These are phyloP conservation scores for Nowickia ferox DNA, from an alignment of 2,888 invertebrate genomes.

Conservation along the genomic window DNA sequence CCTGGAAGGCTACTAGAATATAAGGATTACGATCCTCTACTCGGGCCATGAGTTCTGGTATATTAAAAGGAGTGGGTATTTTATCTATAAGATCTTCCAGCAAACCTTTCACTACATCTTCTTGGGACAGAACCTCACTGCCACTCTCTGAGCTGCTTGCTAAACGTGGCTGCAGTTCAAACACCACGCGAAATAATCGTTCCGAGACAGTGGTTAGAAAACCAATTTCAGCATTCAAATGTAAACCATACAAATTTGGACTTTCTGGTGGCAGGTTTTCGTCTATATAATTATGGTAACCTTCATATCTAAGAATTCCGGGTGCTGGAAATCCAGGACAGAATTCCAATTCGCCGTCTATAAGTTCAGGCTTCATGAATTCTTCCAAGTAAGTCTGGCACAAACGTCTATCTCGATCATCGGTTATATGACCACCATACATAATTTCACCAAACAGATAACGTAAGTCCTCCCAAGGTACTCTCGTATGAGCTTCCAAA, in stretches of 20 bases:
- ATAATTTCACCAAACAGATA: conserved; percentile 98
- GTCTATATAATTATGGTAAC: conserved; percentile 95
- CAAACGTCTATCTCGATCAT: conserved; percentile 96
- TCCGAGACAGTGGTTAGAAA: conserved; percentile 94
- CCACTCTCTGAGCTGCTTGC: conserved; percentile 87
- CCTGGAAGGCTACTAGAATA: conserved; percentile 95
- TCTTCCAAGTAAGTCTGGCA: conserved; percentile 94
- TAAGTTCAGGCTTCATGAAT: conserved; percentile 93
- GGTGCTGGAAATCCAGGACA: conserved; percentile 94
- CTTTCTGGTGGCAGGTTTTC: conserved; percentile 93
- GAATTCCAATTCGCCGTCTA: conserved; percentile 92
- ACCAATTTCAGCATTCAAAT: conserved; percentile 97
- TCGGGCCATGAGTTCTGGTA: conserved; percentile 92
- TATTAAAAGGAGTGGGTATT: conserved; percentile 94
- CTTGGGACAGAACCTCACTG: conserved; percentile 87
- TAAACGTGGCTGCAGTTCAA: conserved; percentile 95
- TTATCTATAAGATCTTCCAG: conserved; percentile 95
- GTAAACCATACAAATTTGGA: conserved; percentile 94
- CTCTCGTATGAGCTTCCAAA: conserved; percentile 92
- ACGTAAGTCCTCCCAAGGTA: conserved; percentile 97
- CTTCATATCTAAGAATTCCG: conserved; percentile 92
- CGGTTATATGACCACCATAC: conserved; percentile 98
- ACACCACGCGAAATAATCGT: conserved; percentile 91
- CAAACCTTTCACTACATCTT: conserved; percentile 87
- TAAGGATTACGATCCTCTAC: conserved; percentile 95